Base-by-base conservation (phyloP, 2,797 vertebrate species). In the Tympanoctomys barrerae region DNA sequence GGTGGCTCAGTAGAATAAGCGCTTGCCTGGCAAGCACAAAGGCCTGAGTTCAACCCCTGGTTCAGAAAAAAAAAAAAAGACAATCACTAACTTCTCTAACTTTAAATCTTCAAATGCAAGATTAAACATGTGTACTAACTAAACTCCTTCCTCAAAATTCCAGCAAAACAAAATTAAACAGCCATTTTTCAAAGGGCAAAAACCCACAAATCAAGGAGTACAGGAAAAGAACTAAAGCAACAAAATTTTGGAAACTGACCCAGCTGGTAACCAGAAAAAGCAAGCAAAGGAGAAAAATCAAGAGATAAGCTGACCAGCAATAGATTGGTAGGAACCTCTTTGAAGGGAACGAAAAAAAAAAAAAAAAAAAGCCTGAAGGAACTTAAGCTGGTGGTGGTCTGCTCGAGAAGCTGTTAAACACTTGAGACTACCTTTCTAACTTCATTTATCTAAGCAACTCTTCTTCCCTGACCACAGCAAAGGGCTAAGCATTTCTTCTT, bases 71-170 rank as follows among this genome's bases (percentile, higher is more conserved):
- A 39, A 39, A 39, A 39, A 39, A 39, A 39, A 39, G 39, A 46
- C 83, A 24, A 93, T 94, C 87, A 88, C 52, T 62, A 92, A 89
- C 26, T 89, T 88, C 42, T 79, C 36, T 54, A 62, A 90, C 22
- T 91, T 96, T 82, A 92, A 71, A n/a, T 89, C 73, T 84, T 86
- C 89, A 62, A 49, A 90, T 42, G 36, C 68, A 6, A 79, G 66
- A 87, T 3, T 85, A 36, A 94, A 62, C 77, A n/a, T 66, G 52
- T 26, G 33, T 26, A 88, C 18, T 78, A 7, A 82, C 42, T 93
- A 16, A 95, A 93, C 19, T 81, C 46, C 82, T 78, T 92, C 81
- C 82, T 95, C 70, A 94, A 95, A 92, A 93, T 26, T 79, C 36
- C 52, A 92, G 62, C 89, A 39, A 94, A 88, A 90, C 22, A 96